Percentiles rank a stretch among this genome's conserved stretches.
These are phyloP conservation scores for Montipora foliosa DNA, from an alignment of 64 coral and sea anemone genomes.

Conservation along the genomic window DNA sequence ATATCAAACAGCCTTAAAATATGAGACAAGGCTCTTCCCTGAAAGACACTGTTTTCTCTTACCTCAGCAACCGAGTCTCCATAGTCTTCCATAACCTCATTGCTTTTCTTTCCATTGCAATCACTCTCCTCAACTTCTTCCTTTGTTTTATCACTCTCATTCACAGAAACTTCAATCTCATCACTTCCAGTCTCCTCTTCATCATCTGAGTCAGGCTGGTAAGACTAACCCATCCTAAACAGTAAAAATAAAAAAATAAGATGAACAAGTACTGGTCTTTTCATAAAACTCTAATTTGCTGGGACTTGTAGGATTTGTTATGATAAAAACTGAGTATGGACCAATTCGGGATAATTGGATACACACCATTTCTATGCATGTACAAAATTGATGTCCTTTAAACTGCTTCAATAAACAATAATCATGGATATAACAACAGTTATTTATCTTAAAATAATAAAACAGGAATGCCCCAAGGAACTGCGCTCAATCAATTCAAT, in stretches of 20 bases:
- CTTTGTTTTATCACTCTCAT: too few relatives aligned
- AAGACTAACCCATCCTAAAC: not conserved
- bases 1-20: not conserved
- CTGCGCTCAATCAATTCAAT: conserved; percentile 49
- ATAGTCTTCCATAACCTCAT: not conserved
- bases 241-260: not conserved
- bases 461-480: conserved; percentile 35
- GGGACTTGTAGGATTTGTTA: too few relatives aligned
- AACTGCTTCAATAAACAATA: too few relatives aligned
- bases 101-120: not conserved
- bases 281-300: not conserved
- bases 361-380: too few relatives aligned
- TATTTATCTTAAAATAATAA: conserved; percentile 41
- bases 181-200: not conserved
- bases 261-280: not conserved
- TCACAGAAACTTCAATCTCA: not conserved
- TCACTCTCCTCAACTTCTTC: not conserved
- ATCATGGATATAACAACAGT: too few relatives aligned
- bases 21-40: not conserved
- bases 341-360: too few relatives aligned
- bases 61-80: not conserved
- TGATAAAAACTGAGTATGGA: too few relatives aligned
- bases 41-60: not conserved
- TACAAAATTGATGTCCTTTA: too few relatives aligned
- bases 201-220: not conserved